These are phyloP conservation scores for Zaprionus inermis DNA, from an alignment of 1,140 invertebrate species.

Conservation along the genomic window DNA sequence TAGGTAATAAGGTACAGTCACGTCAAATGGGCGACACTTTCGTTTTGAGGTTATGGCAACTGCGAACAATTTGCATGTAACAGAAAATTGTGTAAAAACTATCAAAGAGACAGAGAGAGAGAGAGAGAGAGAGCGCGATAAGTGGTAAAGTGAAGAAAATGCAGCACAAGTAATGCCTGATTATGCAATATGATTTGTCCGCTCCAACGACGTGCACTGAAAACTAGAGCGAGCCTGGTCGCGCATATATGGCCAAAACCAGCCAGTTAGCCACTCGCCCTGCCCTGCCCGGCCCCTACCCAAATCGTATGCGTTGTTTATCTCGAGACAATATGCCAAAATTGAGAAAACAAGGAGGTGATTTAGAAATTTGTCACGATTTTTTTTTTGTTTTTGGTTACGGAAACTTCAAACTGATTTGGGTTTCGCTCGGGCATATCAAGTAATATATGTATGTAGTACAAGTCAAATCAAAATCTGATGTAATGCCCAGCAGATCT, in stretches of 20 bases:
- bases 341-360: neutral
- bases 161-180: slow-evolving; percentile 66
- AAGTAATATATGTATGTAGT: neutral
- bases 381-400: slow-evolving; percentile 25
- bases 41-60: slow-evolving; percentile 54
- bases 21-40: slow-evolving; percentile 56
- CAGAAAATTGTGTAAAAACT: slow-evolving; percentile 53
- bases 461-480: neutral
- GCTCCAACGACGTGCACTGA: slow-evolving; percentile 68
- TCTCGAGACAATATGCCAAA: slow-evolving; percentile 25
- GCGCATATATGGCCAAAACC: slow-evolving; percentile 39
- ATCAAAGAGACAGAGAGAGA: slow-evolving; percentile 4
- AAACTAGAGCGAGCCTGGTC: slow-evolving; percentile 67
- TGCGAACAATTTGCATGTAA: slow-evolving; percentile 66
- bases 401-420: slow-evolving; percentile 32
- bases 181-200: slow-evolving; percentile 76
- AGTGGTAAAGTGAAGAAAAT: slow-evolving; percentile 40
- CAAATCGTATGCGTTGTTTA: slow-evolving; percentile 34
- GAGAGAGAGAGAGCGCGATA: slow-evolving; percentile 14
- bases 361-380: slow-evolving; percentile 70
- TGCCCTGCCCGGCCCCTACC: slow-evolving; percentile 31
- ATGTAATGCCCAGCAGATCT: neutral
- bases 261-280: slow-evolving; percentile 25
- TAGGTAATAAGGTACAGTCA: slow-evolving; percentile 70
- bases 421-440: slow-evolving; percentile 28